phyloP scores from a whole-genome alignment of 2,888 invertebrate genomes.

The Andrena bucephala region DNA sequence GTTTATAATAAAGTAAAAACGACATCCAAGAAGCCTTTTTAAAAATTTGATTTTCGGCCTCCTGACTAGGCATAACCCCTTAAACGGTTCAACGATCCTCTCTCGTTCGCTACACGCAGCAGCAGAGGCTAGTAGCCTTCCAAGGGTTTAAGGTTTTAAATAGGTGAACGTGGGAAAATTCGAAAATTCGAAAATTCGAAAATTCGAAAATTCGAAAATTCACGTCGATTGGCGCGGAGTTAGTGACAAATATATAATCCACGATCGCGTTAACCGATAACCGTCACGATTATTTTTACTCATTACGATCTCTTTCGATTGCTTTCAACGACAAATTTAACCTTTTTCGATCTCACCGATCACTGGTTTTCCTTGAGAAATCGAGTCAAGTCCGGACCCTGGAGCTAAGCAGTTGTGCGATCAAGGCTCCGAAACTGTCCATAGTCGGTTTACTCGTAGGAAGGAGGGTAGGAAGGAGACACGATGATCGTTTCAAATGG shows the following conservation, averaged over 20 bases:
- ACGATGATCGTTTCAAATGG: neutral
- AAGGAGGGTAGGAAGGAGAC: neutral
- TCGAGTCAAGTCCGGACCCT: constrained; percentile 22
- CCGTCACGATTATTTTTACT: neutral
- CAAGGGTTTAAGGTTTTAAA: too few relatives aligned
- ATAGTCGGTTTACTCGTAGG: neutral
- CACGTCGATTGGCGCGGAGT: neutral
- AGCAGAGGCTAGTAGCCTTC: too few relatives aligned
- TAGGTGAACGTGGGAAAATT: neutral
- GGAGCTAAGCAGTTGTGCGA: constrained; percentile 7
- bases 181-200: too few relatives aligned
- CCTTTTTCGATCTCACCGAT: constrained; percentile 12
- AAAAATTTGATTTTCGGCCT: too few relatives aligned
- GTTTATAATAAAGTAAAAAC: too few relatives aligned
- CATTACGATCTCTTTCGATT: neutral
- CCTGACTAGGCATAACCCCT: too few relatives aligned
- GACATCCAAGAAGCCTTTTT: too few relatives aligned
- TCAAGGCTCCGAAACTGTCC: constrained; percentile 30
- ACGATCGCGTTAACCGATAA: neutral
- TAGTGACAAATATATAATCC: neutral
- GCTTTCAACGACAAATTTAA: neutral
- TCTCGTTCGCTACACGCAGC: too few relatives aligned
- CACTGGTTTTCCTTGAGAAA: constrained; percentile 57
- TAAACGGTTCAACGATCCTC: neutral
- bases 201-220: too few relatives aligned